Evolutionary conservation across 2,888 invertebrate genomes (phyloP), one percentile per base, ranked within the genome.

Genomic region (Invenusta paracnida): DNA sequence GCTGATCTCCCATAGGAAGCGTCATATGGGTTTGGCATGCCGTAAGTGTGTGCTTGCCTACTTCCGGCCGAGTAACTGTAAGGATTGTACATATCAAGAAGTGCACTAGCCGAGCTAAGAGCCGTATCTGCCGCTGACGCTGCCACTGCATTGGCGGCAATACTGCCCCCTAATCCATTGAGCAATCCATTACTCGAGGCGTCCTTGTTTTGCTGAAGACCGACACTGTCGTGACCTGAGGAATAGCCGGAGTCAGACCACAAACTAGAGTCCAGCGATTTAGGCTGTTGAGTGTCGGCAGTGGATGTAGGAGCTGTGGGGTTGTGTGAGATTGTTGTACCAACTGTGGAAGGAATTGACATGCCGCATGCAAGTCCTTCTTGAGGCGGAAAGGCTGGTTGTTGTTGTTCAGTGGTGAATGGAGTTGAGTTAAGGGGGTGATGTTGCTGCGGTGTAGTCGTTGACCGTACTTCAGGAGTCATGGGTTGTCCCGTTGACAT

Each of bases 181-280:
- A 17, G 5, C 48, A 48, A 17, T 5, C 5, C 17, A 23, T 23
- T 23, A 25, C 11, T 13, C 2, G 23, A 2, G 23, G 5, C 73
- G 17, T 2, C 11, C 23, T 73, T 73, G 17, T 5, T 2, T 23
- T 73, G 73, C 23, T 73, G 73, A 73, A 73, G 11, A 73, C 81
- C 81, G 0, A 25, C 82, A 48, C 81, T 85, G 66, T 86, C 86
- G 25, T 86, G 86, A 0, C 86, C 86, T 11, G 84, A 85, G 11
- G 86, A 86, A 28, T 86, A 86, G 13, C 86, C 86, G 29, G 86
- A 86, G 31, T 85, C 85, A n/a, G 85, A 84, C 84, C 84, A 84
- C 11, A 84, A 29, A 73, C 84, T 84, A 13, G 84, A 84, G 23
- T 84, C 84, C 5, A 84, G 73, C 0, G 84, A 84, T 67, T 84